Evolutionary conservation across 2,113 vertebrate genomes (phyloP).

Genomic region (Camelus dromedarius): DNA sequence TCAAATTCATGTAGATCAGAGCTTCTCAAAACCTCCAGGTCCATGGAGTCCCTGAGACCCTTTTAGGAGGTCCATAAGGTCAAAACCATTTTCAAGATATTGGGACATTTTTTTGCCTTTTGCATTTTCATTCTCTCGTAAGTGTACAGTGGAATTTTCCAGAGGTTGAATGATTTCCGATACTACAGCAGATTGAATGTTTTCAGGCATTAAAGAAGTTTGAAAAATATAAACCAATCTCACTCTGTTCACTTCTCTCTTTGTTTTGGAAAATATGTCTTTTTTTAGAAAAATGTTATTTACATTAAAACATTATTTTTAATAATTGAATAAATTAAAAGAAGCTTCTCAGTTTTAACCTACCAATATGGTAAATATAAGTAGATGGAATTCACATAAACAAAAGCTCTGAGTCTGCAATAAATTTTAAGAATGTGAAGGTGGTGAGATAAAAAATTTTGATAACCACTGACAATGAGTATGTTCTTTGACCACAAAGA

Average conservation of each 20-base stretch:
- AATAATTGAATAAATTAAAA: not conserved
- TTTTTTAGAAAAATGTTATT: constrained; percentile 8
- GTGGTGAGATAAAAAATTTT: not conserved
- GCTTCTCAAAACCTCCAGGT: not conserved
- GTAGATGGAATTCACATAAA: not conserved
- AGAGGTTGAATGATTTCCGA: not conserved
- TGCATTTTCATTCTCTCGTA: not conserved
- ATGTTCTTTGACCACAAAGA: not conserved
- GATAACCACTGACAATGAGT: not conserved
- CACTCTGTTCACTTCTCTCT: not conserved
- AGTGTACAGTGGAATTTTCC: not conserved
- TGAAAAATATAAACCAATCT: not conserved
- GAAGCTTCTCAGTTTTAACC: not conserved
- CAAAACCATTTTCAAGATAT: constrained; percentile 13
- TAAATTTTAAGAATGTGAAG: not conserved
- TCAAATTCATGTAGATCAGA: not conserved
- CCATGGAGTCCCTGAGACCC: not conserved
- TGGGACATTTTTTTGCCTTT: not conserved
- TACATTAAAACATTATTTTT: constrained; percentile 9
- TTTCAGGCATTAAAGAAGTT: not conserved
- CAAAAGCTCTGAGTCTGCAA: not conserved
- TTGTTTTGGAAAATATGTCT: not conserved
- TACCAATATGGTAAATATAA: constrained; percentile 4
- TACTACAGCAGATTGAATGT: not conserved
- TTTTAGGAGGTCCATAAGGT: not conserved